Conservation (phyloP, 2,797 vertebrate species). For the Enoplosus armatus region DNA sequence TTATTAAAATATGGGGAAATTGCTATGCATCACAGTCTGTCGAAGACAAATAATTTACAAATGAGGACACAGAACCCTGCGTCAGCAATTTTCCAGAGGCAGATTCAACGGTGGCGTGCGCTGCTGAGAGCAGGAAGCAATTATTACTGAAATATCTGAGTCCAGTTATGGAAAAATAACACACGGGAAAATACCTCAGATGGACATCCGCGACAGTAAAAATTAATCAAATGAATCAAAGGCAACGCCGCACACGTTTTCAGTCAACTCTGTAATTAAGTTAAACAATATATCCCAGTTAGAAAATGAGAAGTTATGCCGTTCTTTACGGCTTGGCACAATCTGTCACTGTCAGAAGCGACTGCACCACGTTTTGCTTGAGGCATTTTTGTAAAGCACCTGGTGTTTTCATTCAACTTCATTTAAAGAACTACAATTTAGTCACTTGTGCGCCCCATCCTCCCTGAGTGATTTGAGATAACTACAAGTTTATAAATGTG, state of each 20-base stretch:
- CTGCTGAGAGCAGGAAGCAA: slow-evolving; percentile 10
- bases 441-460: not conserved
- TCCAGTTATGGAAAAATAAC: slow-evolving; percentile 16
- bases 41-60: slow-evolving; percentile 93
- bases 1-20: slow-evolving; percentile 75
- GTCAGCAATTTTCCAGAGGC: slow-evolving; percentile 43
- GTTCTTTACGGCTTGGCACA: slow-evolving; percentile 65
- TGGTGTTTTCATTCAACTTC: not conserved
- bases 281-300: slow-evolving; percentile 56
- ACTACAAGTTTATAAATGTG: not conserved
- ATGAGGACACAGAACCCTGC: slow-evolving; percentile 26
- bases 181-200: not conserved
- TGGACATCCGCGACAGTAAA: too few relatives aligned
- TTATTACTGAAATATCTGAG: slow-evolving; percentile 17
- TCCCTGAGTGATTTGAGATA: slow-evolving; percentile 24
- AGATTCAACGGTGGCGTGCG: slow-evolving; percentile 9
- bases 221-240: too few relatives aligned
- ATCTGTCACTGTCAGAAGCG: slow-evolving; percentile 61
- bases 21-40: slow-evolving; percentile 81
- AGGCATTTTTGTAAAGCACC: too few relatives aligned
- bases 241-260: slow-evolving; percentile 47
- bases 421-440: not conserved
- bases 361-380: not conserved
- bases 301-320: slow-evolving; percentile 48
- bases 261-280: slow-evolving; percentile 42